Conservation (phyloP, 2,113 vertebrate species). For the Otis tarda region DNA sequence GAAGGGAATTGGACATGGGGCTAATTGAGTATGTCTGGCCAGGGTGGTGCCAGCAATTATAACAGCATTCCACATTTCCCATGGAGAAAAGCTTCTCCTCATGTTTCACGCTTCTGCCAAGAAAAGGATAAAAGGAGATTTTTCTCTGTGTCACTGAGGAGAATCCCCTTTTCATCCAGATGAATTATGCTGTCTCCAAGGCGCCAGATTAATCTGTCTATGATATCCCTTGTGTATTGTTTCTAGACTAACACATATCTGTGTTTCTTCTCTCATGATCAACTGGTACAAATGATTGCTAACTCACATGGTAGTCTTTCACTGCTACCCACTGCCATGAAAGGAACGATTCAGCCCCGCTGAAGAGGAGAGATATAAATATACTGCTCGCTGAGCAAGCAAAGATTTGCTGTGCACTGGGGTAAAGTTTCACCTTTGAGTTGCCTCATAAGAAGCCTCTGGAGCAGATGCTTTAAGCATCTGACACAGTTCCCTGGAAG, state of each 20-base stretch:
- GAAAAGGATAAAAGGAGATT: constrained; percentile 17
- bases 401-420: not conserved
- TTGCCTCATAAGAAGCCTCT: not conserved
- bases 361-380: not conserved
- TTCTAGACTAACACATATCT: constrained; percentile 17
- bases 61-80: not conserved
- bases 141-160: constrained; percentile 14
- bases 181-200: constrained; percentile 46
- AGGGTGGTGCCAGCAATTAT: not conserved
- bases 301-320: not conserved
- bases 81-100: not conserved
- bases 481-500: not conserved
- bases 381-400: not conserved
- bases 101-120: constrained; percentile 12
- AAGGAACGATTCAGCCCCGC: not conserved
- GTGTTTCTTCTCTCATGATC: not conserved
- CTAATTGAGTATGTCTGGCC: not conserved
- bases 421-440: not conserved
- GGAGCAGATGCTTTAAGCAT: not conserved
- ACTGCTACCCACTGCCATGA: not conserved
- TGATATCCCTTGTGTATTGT: not conserved
- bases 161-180: constrained; percentile 43
- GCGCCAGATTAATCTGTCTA: constrained; percentile 56
- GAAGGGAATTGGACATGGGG: not conserved
- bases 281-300: not conserved